Conservation (phyloP, 2,797 vertebrate species). For the Pangasius sanitwongsei region DNA sequence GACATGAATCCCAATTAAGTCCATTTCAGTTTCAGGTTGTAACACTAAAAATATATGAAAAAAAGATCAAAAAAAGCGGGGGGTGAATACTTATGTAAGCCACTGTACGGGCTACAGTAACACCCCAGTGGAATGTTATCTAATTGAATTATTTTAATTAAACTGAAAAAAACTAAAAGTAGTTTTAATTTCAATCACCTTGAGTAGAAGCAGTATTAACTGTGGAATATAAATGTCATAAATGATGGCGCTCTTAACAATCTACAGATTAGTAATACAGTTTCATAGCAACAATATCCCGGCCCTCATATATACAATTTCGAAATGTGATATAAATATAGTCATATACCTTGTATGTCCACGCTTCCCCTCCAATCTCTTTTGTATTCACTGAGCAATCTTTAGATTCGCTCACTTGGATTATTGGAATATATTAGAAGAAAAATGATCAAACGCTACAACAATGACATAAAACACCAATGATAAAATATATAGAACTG, state of each 20-base stretch:
- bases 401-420: background rate
- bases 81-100: background rate
- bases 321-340: background rate
- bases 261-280: background rate
- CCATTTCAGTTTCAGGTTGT: background rate
- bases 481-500: background rate
- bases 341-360: no score
- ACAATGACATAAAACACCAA: background rate
- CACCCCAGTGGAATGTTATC: background rate
- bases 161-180: background rate
- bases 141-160: background rate
- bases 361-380: background rate
- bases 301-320: background rate
- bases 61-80: background rate
- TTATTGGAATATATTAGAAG: background rate
- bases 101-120: background rate
- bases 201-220: background rate
- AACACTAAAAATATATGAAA: background rate
- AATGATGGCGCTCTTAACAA: background rate
- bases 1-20: background rate
- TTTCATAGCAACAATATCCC: background rate
- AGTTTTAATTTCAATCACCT: background rate
- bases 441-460: background rate
- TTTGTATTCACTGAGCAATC: background rate
- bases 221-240: background rate